Percentiles rank a stretch among this genome's conserved stretches.
These are phyloP conservation scores for Oscheius sp. DNA, from an alignment of 2,888 invertebrate genomes.

Conservation along the genomic window DNA sequence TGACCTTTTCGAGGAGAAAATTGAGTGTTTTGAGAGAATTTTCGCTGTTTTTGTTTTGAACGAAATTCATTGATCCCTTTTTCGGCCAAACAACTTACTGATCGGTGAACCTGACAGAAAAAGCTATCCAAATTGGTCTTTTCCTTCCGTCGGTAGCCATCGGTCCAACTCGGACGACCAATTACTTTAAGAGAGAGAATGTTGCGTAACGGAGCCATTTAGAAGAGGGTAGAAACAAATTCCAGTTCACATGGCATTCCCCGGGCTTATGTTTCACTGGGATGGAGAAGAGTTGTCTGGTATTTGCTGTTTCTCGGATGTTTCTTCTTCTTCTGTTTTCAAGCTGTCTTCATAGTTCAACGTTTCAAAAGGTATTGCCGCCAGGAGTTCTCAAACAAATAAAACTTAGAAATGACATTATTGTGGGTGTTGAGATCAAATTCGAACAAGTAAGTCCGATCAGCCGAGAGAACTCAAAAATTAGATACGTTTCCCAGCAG, in stretches of 20 bases:
- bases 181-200: no score
- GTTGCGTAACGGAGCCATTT: background rate
- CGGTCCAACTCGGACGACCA: conserved; percentile 6
- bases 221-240: background rate
- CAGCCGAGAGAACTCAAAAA: no score
- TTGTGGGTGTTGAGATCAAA: conserved; percentile 69
- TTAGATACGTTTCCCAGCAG: conserved; percentile 67
- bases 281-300: conserved; percentile 59
- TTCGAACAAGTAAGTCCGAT: no score
- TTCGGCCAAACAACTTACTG: background rate
- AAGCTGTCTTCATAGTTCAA: conserved; percentile 63
- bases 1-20: no score
- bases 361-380: conserved; percentile 59
- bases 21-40: background rate
- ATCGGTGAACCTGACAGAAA: background rate
- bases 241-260: conserved; percentile 68
- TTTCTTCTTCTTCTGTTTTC: conserved; percentile 59
- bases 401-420: conserved; percentile 65
- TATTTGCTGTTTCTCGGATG: conserved; percentile 61
- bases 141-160: conserved; percentile 23
- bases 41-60: background rate
- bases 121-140: conserved; percentile 11
- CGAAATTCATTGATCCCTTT: background rate
- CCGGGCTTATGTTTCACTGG: conserved; percentile 61
- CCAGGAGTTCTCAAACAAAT: background rate